These are phyloP conservation scores for Tetraneura akinire DNA, from an alignment of 1,140 invertebrate genomes.

Conservation along the genomic window DNA sequence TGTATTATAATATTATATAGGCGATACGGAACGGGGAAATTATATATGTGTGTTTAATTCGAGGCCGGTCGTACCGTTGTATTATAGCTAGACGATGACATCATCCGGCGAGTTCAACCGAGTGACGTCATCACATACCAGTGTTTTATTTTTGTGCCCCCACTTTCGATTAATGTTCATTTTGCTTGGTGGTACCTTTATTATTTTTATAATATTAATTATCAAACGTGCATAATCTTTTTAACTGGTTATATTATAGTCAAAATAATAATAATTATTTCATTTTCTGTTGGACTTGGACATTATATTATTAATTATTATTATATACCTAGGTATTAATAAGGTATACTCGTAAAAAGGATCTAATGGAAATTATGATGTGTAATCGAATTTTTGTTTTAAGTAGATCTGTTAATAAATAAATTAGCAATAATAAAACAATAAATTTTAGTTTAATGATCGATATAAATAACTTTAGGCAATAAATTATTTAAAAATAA, in stretches of 20 bases:
- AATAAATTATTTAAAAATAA: no score
- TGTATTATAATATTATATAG: neutral
- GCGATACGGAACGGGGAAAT: neutral
- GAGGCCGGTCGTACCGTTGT: conserved; percentile 25
- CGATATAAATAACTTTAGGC: no score
- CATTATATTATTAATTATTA: no score
- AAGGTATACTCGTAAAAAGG: no score
- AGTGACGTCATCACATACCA: conserved; percentile 49
- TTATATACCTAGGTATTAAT: no score
- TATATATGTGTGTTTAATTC: conserved; percentile 37
- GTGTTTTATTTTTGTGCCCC: conserved; percentile 28
- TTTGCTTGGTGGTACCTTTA: neutral
- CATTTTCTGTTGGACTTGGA: neutral
- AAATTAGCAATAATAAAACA: no score
- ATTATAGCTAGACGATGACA: conserved; percentile 47
- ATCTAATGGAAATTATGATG: no score
- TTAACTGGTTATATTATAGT: neutral
- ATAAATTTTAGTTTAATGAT: no score
- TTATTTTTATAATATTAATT: conserved; percentile 1
- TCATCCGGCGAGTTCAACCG: conserved; percentile 35
- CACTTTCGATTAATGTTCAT: neutral
- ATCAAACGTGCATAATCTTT: neutral
- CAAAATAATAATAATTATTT: neutral
- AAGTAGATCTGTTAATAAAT: no score
- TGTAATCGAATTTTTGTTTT: no score